Conservation (phyloP, 2,113 vertebrate genomes). For the Candoia aspera region DNA sequence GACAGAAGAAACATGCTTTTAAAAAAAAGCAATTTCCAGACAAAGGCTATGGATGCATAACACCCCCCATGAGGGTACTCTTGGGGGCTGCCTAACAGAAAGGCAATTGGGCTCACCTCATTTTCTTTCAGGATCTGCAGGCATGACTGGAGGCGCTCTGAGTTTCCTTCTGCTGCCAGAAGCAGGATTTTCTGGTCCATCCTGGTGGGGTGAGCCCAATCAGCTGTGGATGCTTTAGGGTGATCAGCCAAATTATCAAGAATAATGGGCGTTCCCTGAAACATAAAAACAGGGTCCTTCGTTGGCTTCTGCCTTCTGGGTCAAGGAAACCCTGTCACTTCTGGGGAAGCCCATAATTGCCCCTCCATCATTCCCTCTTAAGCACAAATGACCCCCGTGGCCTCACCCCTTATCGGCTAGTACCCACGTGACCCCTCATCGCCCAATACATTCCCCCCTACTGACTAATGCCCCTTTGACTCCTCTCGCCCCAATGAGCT, state of each 20-base stretch:
- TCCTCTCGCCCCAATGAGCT: neutral
- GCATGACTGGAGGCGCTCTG: slow-evolving; percentile 67
- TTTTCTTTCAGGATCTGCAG: slow-evolving; percentile 66
- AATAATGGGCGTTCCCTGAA: neutral
- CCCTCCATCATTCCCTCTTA: neutral
- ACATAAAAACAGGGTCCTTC: neutral
- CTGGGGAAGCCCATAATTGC: neutral
- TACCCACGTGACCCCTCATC: neutral
- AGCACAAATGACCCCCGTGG: neutral
- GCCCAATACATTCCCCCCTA: neutral
- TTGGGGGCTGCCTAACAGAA: neutral
- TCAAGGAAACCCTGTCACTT: neutral
- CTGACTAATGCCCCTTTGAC: neutral
- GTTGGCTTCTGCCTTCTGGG: neutral
- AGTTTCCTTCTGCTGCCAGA: slow-evolving; percentile 66
- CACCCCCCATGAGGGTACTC: neutral
- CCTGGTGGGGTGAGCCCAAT: neutral
- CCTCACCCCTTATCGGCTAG: neutral
- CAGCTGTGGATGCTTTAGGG: neutral
- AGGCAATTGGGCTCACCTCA: slow-evolving; percentile 60
- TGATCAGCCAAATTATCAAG: neutral
- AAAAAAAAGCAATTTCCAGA: neutral
- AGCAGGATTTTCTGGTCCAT: slow-evolving; percentile 76
- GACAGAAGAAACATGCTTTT: neutral
- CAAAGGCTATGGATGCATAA: neutral